phyloP scores from a whole-genome alignment of 2,888 invertebrate species.

The Epinotia bilunana region DNA sequence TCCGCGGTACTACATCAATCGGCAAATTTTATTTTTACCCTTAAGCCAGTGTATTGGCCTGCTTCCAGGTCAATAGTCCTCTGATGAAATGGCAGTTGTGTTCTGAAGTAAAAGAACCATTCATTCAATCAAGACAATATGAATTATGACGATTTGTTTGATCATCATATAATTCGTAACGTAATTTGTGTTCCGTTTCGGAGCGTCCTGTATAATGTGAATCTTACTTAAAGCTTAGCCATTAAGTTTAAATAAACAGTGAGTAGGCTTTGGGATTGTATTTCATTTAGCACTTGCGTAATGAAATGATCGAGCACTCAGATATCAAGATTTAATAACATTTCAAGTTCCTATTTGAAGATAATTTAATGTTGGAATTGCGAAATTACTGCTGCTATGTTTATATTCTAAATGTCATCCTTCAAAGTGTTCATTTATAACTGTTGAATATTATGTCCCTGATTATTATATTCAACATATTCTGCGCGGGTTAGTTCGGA shows the following conservation, averaged over 20 bases:
- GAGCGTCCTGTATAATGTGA: neutral
- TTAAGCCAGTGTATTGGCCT: too few relatives aligned
- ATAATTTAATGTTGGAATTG: constrained; percentile 3
- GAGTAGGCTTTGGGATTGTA: constrained; percentile 22
- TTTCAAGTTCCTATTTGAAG: neutral
- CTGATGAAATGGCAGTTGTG: too few relatives aligned
- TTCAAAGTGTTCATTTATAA: constrained; percentile 1
- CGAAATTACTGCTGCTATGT: constrained; percentile 7
- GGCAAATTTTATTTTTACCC: too few relatives aligned
- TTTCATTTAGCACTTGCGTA: constrained; percentile 11
- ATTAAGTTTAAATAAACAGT: neutral
- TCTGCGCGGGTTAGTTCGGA: too few relatives aligned
- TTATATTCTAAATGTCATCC: neutral
- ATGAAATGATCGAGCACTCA: constrained; percentile 10
- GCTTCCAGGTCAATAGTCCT: too few relatives aligned
- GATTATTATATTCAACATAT: neutral
- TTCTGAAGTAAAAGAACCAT: too few relatives aligned
- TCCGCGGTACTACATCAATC: too few relatives aligned
- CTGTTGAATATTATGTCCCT: neutral
- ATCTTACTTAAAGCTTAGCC: neutral
- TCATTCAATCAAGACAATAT: too few relatives aligned
- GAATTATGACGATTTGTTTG: too few relatives aligned
- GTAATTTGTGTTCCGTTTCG: too few relatives aligned
- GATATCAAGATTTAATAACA: constrained; percentile 31
- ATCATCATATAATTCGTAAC: too few relatives aligned